These are phyloP conservation scores for Poeciliopsis turrubarensis DNA, from an alignment of 2,113 vertebrate species.

Conservation along the genomic window DNA sequence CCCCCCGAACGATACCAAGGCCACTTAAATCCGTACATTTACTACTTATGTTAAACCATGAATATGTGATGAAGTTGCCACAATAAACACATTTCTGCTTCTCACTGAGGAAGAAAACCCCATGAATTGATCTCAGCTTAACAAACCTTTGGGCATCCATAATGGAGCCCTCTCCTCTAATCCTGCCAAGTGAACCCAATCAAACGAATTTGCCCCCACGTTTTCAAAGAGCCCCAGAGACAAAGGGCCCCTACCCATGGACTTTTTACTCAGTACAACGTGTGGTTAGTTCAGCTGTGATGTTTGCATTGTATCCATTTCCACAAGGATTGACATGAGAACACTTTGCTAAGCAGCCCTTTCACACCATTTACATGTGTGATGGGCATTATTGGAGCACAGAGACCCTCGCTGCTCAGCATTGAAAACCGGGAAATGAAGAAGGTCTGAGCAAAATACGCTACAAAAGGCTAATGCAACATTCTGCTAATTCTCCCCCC, in stretches of 20 bases:
- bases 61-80: constrained; percentile 99
- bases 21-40: constrained; percentile 99
- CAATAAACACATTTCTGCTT: constrained; percentile 97
- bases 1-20: constrained; percentile 79
- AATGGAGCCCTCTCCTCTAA: constrained; percentile 92
- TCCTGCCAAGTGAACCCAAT: constrained; percentile 98
- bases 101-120: constrained; percentile 98
- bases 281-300: constrained; percentile 98
- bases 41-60: constrained; percentile 99
- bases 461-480: constrained; percentile 99
- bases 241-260: constrained; percentile 88
- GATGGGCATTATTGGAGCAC: constrained; percentile 97
- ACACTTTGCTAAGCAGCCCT: constrained; percentile 99
- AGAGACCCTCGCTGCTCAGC: constrained; percentile 96
- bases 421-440: constrained; percentile 99
- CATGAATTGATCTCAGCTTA: constrained; percentile 99
- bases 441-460: constrained; percentile 98
- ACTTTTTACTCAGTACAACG: constrained; percentile 98
- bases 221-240: constrained; percentile 88
- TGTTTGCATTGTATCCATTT: constrained; percentile 99
- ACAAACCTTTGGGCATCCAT: constrained; percentile 95
- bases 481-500: constrained; percentile 92
- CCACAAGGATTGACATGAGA: constrained; percentile 99
- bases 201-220: constrained; percentile 96
- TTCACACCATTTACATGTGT: constrained; percentile 99